Percentiles rank a stretch among this genome's conserved stretches.
phyloP scores from a whole-genome alignment of 1,140 invertebrate genomes.

The Chironomus striatipennis region DNA sequence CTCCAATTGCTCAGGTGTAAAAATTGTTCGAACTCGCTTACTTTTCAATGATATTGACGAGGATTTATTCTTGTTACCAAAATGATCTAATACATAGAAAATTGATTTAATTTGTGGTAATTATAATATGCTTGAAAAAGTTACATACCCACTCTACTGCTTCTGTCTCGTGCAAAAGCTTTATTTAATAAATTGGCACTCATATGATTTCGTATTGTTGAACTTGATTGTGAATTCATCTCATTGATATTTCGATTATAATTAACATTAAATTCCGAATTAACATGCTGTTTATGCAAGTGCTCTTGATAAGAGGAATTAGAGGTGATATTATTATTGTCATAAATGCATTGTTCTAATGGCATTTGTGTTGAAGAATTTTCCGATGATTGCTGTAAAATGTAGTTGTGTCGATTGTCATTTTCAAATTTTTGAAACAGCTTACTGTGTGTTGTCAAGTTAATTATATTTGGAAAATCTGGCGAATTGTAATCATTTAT shows the following conservation, averaged over 20 bases:
- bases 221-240: neutral
- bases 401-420: conserved; percentile 15
- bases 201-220: neutral
- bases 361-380: neutral
- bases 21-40: conserved; percentile 87
- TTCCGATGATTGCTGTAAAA: neutral
- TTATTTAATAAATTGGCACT: neutral
- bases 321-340: conserved; percentile 16
- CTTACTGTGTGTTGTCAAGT: neutral
- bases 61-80: neutral
- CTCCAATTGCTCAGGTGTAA: conserved; percentile 88
- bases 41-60: conserved; percentile 35
- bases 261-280: conserved; percentile 20
- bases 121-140: neutral
- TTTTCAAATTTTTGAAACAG: conserved; percentile 16
- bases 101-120: neutral
- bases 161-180: neutral
- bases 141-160: conserved; percentile 1
- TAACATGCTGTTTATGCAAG: conserved; percentile 19
- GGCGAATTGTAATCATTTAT: conserved; percentile 5
- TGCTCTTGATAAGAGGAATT: conserved; percentile 2
- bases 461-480: conserved; percentile 4
- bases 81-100: neutral
- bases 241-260: conserved; percentile 10
- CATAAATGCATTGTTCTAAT: conserved; percentile 14